phyloP scores from a whole-genome alignment of 2,888 invertebrate genomes.

The Caenorhabditis virilis region DNA sequence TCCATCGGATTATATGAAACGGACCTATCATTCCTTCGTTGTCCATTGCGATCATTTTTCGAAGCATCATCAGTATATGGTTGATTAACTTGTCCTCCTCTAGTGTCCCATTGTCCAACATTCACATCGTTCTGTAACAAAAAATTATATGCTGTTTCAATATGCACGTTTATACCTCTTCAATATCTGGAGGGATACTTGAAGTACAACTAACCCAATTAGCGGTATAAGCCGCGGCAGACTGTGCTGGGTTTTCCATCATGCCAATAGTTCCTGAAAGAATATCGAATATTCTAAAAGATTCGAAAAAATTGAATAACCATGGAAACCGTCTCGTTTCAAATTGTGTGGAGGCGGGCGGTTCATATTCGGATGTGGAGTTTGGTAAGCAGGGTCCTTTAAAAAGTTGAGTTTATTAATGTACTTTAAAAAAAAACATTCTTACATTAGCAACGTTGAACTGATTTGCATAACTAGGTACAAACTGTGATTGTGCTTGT shows the following conservation, averaged over 20 bases:
- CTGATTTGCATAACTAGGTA: slow-evolving; percentile 26
- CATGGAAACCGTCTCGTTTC: slow-evolving; percentile 20
- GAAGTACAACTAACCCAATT: slow-evolving; percentile 62
- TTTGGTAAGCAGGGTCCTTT: slow-evolving; percentile 28
- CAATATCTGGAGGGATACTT: slow-evolving; percentile 60
- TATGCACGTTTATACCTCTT: no score
- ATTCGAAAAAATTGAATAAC: not conserved
- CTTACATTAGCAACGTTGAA: slow-evolving; percentile 30
- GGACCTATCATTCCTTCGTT: no score
- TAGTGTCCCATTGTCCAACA: not conserved
- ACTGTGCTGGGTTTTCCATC: slow-evolving; percentile 43
- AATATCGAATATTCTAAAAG: not conserved
- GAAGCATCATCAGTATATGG: no score
- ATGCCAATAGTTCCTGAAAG: slow-evolving; percentile 17
- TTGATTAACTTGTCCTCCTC: not conserved
- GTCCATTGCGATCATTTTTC: no score
- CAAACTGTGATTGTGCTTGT: slow-evolving; percentile 11
- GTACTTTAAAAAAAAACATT: no score
- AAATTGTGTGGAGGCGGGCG: slow-evolving; percentile 9
- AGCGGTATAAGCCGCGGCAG: slow-evolving; percentile 57
- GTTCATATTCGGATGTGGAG: slow-evolving; percentile 19
- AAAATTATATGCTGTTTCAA: no score
- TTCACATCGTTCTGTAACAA: slow-evolving; percentile 2
- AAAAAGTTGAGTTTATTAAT: not conserved
- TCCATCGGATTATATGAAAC: no score